phyloP scores from a whole-genome alignment of 2,888 invertebrate genomes.

The Rhodophaea formosa region DNA sequence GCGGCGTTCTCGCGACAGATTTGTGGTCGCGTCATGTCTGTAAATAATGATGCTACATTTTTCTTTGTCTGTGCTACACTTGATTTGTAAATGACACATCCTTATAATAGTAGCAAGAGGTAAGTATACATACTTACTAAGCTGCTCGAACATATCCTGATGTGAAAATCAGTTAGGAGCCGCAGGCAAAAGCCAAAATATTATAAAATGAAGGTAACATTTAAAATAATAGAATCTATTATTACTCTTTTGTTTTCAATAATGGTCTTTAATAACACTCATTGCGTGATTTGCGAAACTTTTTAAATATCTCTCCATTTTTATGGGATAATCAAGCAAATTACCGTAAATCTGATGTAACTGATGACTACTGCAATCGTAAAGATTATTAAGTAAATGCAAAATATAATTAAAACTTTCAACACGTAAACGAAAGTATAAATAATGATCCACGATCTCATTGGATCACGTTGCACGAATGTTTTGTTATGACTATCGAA shows the following conservation, averaged over 20 bases:
- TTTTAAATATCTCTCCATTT: not conserved
- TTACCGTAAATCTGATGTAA: not conserved
- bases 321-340: not conserved
- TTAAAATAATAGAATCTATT: too few relatives aligned
- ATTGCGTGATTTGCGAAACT: not conserved
- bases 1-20: constrained; percentile 19
- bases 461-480: constrained; percentile 4
- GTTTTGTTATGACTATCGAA: constrained; percentile 6
- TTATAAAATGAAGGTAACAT: too few relatives aligned
- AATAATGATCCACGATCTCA: constrained; percentile 6
- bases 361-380: not conserved
- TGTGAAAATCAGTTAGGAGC: too few relatives aligned
- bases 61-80: not conserved
- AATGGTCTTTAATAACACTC: too few relatives aligned
- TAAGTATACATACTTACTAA: too few relatives aligned
- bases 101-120: too few relatives aligned
- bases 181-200: too few relatives aligned
- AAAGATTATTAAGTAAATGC: not conserved
- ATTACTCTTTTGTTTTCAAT: too few relatives aligned
- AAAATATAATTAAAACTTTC: constrained; percentile 6
- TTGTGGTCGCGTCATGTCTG: constrained; percentile 21
- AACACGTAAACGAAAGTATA: constrained; percentile 6
- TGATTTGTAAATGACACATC: not conserved
- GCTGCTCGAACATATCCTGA: too few relatives aligned
- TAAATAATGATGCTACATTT: constrained; percentile 12